phyloP scores from a whole-genome alignment of 1,140 invertebrate genomes.

The Elymnias hypermnestra region DNA sequence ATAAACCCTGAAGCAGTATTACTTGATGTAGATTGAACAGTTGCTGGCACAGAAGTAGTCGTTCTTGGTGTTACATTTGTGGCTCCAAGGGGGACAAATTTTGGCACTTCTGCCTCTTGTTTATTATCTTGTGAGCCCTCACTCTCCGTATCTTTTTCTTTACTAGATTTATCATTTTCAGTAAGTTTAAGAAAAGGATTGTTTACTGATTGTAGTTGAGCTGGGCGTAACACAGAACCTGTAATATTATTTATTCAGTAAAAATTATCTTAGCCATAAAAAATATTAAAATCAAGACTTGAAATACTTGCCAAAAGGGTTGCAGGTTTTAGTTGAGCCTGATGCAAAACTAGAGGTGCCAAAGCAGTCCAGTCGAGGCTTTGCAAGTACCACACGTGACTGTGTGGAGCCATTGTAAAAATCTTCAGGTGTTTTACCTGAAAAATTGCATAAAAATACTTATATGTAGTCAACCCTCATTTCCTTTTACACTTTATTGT shows the following conservation, averaged over 20 bases:
- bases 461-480: not conserved
- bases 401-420: conserved; percentile 58
- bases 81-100: conserved; percentile 68
- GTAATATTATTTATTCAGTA: conserved; percentile 8
- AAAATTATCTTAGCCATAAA: too few relatives aligned
- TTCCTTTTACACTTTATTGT: not conserved
- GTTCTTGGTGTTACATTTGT: conserved; percentile 51
- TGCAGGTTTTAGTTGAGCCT: conserved; percentile 49
- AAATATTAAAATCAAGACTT: not conserved
- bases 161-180: conserved; percentile 26
- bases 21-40: conserved; percentile 42
- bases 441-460: conserved; percentile 5
- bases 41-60: conserved; percentile 42
- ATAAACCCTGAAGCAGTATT: conserved; percentile 81
- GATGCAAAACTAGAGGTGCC: conserved; percentile 55
- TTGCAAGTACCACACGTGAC: conserved; percentile 57
- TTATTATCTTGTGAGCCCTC: conserved; percentile 37
- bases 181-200: conserved; percentile 61
- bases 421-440: conserved; percentile 55
- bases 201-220: conserved; percentile 54
- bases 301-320: conserved; percentile 50
- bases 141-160: conserved; percentile 31
- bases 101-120: conserved; percentile 49
- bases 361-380: conserved; percentile 60
- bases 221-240: conserved; percentile 62